phyloP scores from a whole-genome alignment of 1,140 invertebrate species.

The Drosophila ohnishii region DNA sequence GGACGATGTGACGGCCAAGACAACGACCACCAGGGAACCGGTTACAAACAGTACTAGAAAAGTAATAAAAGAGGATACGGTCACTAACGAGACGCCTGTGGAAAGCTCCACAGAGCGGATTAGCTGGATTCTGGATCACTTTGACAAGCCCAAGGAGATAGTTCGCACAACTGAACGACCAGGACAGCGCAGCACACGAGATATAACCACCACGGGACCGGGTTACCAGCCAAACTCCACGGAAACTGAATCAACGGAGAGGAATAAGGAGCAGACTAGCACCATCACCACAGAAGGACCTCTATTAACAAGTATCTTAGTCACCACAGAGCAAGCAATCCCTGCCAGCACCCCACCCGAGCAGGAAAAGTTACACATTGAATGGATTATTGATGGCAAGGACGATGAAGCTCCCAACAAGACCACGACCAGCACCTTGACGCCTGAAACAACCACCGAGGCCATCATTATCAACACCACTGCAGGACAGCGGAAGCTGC shows the following conservation, averaged over 20 bases:
- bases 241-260: not conserved
- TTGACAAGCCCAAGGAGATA: conserved; percentile 66
- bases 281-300: conserved; percentile 5
- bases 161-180: conserved; percentile 50
- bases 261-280: not conserved
- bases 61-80: not conserved
- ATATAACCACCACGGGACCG: conserved; percentile 4
- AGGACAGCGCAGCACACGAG: conserved; percentile 4
- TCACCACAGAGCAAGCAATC: not conserved
- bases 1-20: conserved; percentile 41
- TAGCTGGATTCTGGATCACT: conserved; percentile 64
- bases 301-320: not conserved
- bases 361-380: conserved; percentile 32
- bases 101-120: conserved; percentile 45
- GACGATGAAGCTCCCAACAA: not conserved
- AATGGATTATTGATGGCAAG: conserved; percentile 55
- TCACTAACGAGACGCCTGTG: not conserved
- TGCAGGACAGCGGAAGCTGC: conserved; percentile 28
- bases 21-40: conserved; percentile 10
- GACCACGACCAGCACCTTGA: not conserved
- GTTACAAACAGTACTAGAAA: not conserved
- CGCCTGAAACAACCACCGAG: conserved; percentile 12
- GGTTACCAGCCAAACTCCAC: not conserved
- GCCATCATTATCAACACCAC: not conserved
- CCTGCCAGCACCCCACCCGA: not conserved